phyloP scores from a whole-genome alignment of 2,888 invertebrate genomes.

The Camponotus fellah region DNA sequence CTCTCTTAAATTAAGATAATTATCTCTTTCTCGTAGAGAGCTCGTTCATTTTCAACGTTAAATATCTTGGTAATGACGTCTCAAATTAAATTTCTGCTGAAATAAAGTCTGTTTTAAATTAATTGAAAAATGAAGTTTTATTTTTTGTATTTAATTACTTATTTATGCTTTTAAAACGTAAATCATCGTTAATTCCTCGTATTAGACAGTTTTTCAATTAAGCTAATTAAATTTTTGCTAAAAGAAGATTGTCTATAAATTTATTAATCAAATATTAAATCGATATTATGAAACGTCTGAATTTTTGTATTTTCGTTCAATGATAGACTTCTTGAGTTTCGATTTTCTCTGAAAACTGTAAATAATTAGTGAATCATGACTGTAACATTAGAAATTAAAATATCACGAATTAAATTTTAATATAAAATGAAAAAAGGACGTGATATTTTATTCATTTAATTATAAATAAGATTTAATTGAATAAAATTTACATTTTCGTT shows the following conservation, averaged over 20 bases:
- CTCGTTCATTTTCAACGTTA: conserved; percentile 33
- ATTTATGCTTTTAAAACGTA: conserved; percentile 28
- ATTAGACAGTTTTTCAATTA: conserved; percentile 47
- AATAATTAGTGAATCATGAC: conserved; percentile 18
- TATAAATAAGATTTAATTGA: conserved; percentile 23
- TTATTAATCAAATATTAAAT: conserved; percentile 17
- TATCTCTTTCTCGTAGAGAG: conserved; percentile 6
- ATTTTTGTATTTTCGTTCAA: neutral
- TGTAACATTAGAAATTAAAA: conserved; percentile 19
- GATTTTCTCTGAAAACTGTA: conserved; percentile 21
- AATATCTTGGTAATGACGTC: conserved; percentile 38
- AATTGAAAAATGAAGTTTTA: conserved; percentile 46
- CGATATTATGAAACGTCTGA: neutral
- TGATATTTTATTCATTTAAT: conserved; percentile 6
- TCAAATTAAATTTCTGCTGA: conserved; percentile 42
- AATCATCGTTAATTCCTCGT: conserved; percentile 40
- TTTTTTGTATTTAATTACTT: conserved; percentile 39
- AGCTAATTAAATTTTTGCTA: conserved; percentile 42
- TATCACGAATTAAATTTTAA: neutral
- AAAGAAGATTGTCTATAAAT: neutral
- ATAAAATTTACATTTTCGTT: conserved; percentile 23
- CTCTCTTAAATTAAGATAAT: conserved; percentile 13
- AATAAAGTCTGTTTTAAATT: conserved; percentile 40
- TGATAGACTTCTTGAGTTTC: neutral
- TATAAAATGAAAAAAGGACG: neutral